Evolutionary conservation across 2,113 vertebrate genomes (phyloP), one percentile per base, ranked within the genome.

Genomic region (Gymnorhina tibicen): DNA sequence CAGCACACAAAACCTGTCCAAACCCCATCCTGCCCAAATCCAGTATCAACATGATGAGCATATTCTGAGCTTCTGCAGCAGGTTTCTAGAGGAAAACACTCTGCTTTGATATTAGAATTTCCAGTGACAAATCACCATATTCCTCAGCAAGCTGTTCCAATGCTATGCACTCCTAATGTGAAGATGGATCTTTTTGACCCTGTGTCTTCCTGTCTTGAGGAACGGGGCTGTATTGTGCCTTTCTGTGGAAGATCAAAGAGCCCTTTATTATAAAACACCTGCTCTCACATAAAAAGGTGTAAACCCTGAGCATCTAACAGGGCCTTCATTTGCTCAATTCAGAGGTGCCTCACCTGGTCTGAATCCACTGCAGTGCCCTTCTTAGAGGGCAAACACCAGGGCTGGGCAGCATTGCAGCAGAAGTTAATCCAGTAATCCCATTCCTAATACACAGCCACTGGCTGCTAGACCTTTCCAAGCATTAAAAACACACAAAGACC

Each of bases 91-190:
- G 12, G 15, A 73, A 89, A 75, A 56, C 8, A 35, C 50, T 66
- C 46, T 72, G 13, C 37, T 63, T 92, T 62, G 41, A 30, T 46
- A 69, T 16, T 68, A 90, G 50, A 32, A 30, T 37, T 84, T 58
- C 26, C 7, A 9, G 8, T 33, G 23, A n/a, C n/a, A 68, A 42
- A 47, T 56, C 37, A 68, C 24, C 2, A 1, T 30, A 44, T 28
- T 64, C 56, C 30, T 75, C 44, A 77, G 68, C 52, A 80, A 59
- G 10, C 4, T 17, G 16, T 39, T 79, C 44, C 75, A 91, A 9
- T 1, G 1, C 62, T 62, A 64, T 6, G 6, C 16, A 37, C 10
- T 16, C 9, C 16, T 69, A 4, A n/a, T 2, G 5, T 16, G 28
- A 73, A 62, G 50, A 20, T 9, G 19, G 7, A 53, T 5, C 20